Conservation (phyloP, 2,113 vertebrate genomes). For the Pao palembangensis region DNA sequence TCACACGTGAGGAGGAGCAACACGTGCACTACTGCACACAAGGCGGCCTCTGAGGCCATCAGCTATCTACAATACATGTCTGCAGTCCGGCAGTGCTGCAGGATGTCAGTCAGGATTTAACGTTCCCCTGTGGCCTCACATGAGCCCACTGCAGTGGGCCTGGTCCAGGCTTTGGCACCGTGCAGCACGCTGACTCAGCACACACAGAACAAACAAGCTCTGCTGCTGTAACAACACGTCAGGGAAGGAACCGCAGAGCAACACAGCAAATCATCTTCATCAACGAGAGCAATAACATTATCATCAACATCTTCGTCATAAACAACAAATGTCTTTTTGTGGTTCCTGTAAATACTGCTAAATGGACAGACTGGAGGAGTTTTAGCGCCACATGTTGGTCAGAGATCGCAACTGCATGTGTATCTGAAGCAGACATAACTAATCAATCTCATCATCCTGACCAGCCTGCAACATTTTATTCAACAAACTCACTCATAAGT, state of each 20-base stretch:
- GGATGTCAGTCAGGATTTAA: conserved; percentile 20
- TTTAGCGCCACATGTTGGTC: conserved; percentile 1
- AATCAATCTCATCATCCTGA: background rate
- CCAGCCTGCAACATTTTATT: too few relatives aligned
- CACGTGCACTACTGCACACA: conserved; percentile 17
- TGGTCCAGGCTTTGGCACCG: too few relatives aligned
- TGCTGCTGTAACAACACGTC: background rate
- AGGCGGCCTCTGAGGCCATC: too few relatives aligned
- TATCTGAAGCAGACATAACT: background rate
- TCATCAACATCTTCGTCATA: background rate
- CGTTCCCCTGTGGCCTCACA: conserved; percentile 51
- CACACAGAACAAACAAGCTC: background rate
- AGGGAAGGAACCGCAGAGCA: conserved; percentile 12
- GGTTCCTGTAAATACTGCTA: background rate
- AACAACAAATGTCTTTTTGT: background rate
- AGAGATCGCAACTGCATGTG: background rate
- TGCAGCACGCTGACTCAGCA: conserved; percentile 46
- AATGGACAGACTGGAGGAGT: background rate
- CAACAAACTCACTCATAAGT: too few relatives aligned
- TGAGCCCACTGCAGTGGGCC: too few relatives aligned
- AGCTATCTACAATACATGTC: background rate
- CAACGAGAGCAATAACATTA: conserved; percentile 20
- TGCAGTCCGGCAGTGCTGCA: background rate
- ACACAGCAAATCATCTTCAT: background rate
- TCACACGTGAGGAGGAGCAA: conserved; percentile 42